These are phyloP conservation scores for Drosophila meridiana DNA, from an alignment of 2,888 invertebrate genomes.

Conservation along the genomic window DNA sequence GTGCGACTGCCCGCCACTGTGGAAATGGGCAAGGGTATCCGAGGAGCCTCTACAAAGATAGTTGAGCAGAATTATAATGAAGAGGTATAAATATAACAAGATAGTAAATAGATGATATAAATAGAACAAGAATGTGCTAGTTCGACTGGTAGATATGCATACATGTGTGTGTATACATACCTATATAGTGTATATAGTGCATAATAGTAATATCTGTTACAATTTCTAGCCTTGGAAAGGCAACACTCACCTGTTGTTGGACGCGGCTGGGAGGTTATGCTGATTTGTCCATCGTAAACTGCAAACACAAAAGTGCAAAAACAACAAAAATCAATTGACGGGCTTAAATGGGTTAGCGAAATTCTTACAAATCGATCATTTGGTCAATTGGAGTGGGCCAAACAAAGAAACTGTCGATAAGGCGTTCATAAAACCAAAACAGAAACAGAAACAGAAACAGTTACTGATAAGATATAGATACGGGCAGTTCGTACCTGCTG, in stretches of 20 bases:
- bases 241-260: constrained; percentile 42
- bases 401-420: constrained; percentile 47
- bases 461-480: constrained; percentile 69
- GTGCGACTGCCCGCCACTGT: constrained; percentile 78
- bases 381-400: constrained; percentile 34
- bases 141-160: not conserved
- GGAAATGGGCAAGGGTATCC: constrained; percentile 78
- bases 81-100: constrained; percentile 1
- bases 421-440: constrained; percentile 41
- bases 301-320: constrained; percentile 18
- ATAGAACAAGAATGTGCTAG: not conserved
- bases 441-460: constrained; percentile 28
- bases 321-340: not conserved
- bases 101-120: not conserved
- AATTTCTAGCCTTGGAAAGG: not conserved
- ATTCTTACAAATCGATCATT: constrained; percentile 37
- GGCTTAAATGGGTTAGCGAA: not conserved
- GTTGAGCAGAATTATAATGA: not conserved
- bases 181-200: not conserved
- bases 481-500: constrained; percentile 29
- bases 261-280: constrained; percentile 82
- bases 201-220: not conserved
- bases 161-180: not conserved
- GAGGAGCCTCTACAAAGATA: constrained; percentile 41
- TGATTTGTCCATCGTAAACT: constrained; percentile 81